phyloP scores from a whole-genome alignment of 2,797 vertebrate species.

The Brotula barbata region DNA sequence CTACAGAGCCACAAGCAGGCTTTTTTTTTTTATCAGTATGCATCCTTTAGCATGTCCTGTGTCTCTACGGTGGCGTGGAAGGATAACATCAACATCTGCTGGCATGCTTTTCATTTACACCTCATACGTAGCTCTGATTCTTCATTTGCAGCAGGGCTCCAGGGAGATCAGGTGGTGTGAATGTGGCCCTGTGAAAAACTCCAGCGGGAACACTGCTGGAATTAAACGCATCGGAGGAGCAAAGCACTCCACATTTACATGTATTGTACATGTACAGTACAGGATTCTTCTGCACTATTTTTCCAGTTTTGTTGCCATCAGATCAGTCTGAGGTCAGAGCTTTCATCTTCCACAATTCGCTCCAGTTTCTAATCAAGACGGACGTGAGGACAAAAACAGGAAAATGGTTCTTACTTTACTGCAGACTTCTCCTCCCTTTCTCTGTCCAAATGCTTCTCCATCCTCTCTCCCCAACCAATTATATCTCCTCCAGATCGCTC shows the following conservation, averaged over 20 bases:
- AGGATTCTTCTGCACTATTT: background rate
- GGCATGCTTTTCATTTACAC: constrained; percentile 80
- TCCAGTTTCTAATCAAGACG: constrained; percentile 58
- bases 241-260: too few species aligned
- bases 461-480: constrained; percentile 40
- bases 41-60: constrained; percentile 37
- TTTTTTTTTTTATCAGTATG: constrained; percentile 66
- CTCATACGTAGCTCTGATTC: constrained; percentile 65
- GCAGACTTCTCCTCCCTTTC: constrained; percentile 40
- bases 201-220: constrained; percentile 35
- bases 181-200: constrained; percentile 50
- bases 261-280: too few species aligned
- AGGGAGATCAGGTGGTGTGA: constrained; percentile 60
- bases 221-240: constrained; percentile 42
- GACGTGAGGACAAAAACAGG: constrained; percentile 74
- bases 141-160: constrained; percentile 66
- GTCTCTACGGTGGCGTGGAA: constrained; percentile 58
- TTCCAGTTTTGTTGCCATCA: constrained; percentile 15
- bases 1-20: constrained; percentile 27
- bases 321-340: constrained; percentile 39
- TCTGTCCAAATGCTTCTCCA: constrained; percentile 37
- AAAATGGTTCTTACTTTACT: constrained; percentile 58
- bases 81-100: constrained; percentile 65
- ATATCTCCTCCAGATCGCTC: constrained; percentile 40
- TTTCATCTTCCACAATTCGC: constrained; percentile 62